Percentiles rank a stretch among this genome's conserved stretches.
Evolutionary conservation across 2,888 invertebrate genomes (phyloP).

Genomic region (Watsonalla binaria): DNA sequence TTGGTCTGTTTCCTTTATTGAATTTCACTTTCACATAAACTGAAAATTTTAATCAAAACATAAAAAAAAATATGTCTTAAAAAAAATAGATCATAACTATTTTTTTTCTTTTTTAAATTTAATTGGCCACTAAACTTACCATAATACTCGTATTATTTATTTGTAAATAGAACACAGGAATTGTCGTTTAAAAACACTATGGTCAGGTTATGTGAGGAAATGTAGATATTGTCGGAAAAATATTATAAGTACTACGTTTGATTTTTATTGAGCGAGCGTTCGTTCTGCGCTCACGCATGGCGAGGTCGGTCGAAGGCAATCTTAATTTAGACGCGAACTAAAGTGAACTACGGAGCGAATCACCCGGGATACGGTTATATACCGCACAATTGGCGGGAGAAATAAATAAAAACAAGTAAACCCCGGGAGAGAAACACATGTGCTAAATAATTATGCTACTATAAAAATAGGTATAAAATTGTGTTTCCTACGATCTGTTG

Average conservation of each 20-base stretch:
- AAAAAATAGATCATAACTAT: too few species aligned
- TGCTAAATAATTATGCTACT: constrained; percentile 9
- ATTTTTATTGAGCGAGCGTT: constrained; percentile 56
- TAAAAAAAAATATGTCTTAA: too few species aligned
- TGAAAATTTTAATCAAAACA: constrained; percentile 46
- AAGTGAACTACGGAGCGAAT: constrained; percentile 49
- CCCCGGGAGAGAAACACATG: constrained; percentile 39
- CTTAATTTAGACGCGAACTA: constrained; percentile 72
- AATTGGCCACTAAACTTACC: constrained; percentile 30
- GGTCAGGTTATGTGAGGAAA: constrained; percentile 42
- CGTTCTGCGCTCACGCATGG: constrained; percentile 63
- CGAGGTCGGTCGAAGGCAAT: constrained; percentile 64
- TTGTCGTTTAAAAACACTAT: constrained; percentile 20
- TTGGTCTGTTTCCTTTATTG: constrained; percentile 11
- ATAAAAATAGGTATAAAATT: constrained; percentile 22
- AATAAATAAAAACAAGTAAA: constrained; percentile 31
- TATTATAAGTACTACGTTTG: constrained; percentile 74
- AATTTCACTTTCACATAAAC: constrained; percentile 52
- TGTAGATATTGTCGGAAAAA: constrained; percentile 62
- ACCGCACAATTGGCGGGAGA: constrained; percentile 24
- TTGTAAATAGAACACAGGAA: constrained; percentile 7
- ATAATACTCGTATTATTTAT: constrained; percentile 28
- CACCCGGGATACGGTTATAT: constrained; percentile 61
- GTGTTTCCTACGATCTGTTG: constrained; percentile 12
- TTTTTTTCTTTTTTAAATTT: too few species aligned